A percentile compares a stretch with the other conserved stretches of the same genome.
Conservation (phyloP, 1,140 invertebrate species). For the Brachionus rubens region DNA sequence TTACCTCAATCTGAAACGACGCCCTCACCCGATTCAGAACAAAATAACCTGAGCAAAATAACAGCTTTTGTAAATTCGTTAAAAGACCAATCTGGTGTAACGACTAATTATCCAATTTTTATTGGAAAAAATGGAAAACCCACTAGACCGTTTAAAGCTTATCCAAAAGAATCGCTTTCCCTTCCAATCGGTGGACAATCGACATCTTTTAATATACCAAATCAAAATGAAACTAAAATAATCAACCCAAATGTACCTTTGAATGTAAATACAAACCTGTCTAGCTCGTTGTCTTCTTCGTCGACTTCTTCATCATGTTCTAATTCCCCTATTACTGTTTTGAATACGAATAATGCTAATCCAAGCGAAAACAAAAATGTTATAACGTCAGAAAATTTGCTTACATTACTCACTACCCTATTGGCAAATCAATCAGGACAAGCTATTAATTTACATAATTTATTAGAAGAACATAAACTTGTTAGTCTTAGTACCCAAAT, state of each 20-base stretch:
- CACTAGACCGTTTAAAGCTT: slow-evolving; percentile 45
- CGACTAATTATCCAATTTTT: slow-evolving; percentile 21
- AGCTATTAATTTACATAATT: not conserved
- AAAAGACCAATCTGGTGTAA: no score
- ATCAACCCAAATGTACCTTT: not conserved
- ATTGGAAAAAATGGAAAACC: slow-evolving; percentile 46
- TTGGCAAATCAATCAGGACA: not conserved
- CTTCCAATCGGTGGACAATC: slow-evolving; percentile 32
- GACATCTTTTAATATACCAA: not conserved
- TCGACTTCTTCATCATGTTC: not conserved
- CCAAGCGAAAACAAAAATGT: not conserved
- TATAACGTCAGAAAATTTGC: not conserved
- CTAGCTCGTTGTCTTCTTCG: not conserved
- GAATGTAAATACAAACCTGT: not conserved
- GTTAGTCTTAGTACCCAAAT: not conserved
- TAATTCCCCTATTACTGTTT: not conserved
- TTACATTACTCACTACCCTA: not conserved
- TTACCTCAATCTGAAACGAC: not conserved
- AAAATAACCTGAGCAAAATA: not conserved
- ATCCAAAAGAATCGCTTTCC: slow-evolving; percentile 33
- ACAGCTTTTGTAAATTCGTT: not conserved
- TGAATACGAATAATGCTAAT: not conserved
- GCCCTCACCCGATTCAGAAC: not conserved
- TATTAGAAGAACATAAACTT: not conserved
- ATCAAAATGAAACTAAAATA: not conserved